Percentiles rank a stretch among this genome's conserved stretches.
These are phyloP conservation scores for Wasmannia auropunctata DNA, from an alignment of 1,140 invertebrate species.

Conservation along the genomic window DNA sequence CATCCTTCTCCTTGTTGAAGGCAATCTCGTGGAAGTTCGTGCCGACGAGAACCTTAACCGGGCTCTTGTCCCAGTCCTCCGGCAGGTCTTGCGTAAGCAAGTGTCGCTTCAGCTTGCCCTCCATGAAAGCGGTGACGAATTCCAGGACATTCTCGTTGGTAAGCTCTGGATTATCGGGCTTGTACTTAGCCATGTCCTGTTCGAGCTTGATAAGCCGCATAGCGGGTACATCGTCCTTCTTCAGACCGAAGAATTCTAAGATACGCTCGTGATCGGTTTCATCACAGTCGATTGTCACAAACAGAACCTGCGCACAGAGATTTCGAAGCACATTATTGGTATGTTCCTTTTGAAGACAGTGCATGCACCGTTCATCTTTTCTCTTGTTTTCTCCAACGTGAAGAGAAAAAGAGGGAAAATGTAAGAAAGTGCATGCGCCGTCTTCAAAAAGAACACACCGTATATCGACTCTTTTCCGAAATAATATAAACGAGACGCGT, in stretches of 20 bases:
- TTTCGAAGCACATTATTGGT: neutral
- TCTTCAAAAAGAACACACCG: no score
- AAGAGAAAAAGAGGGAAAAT: no score
- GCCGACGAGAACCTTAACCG: conserved; percentile 97
- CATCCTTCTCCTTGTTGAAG: conserved; percentile 95
- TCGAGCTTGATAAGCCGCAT: conserved; percentile 97
- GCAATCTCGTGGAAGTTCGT: conserved; percentile 98
- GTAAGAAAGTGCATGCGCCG: no score
- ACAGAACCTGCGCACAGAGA: conserved; percentile 88
- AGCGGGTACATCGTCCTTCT: conserved; percentile 95
- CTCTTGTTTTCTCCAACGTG: no score
- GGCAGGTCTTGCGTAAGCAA: conserved; percentile 97
- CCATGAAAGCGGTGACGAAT: conserved; percentile 95
- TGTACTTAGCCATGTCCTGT: conserved; percentile 99
- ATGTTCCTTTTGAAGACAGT: no score
- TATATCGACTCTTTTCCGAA: neutral
- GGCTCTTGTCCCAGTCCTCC: conserved; percentile 98
- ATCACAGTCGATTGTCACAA: conserved; percentile 97
- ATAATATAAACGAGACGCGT: neutral
- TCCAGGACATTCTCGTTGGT: conserved; percentile 90
- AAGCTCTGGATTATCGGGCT: conserved; percentile 93
- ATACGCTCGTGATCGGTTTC: conserved; percentile 98
- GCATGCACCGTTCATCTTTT: no score
- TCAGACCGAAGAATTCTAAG: conserved; percentile 99
- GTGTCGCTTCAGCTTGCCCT: conserved; percentile 97